These are phyloP conservation scores for Emydoidea blandingii DNA, from an alignment of 2,797 vertebrate genomes.

Conservation along the genomic window DNA sequence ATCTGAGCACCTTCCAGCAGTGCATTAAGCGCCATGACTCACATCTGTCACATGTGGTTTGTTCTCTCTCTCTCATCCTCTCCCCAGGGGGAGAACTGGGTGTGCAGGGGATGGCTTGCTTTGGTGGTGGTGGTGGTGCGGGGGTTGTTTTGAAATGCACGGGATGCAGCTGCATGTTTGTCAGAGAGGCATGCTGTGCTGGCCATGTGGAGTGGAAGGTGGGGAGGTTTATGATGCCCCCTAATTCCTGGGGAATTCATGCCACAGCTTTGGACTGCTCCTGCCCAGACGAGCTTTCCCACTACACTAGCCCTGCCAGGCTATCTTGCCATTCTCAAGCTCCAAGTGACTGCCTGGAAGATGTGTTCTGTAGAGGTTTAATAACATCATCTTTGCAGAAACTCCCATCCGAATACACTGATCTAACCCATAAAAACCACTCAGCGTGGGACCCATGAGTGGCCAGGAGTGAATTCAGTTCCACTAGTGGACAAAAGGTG, in stretches of 20 bases:
- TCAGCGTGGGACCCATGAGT: background rate
- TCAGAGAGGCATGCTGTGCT: background rate
- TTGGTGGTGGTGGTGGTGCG: background rate
- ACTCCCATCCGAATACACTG: background rate
- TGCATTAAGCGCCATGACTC: background rate
- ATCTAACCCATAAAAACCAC: background rate
- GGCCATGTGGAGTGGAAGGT: background rate
- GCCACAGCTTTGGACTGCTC: background rate
- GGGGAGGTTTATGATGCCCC: background rate
- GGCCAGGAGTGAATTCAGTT: background rate
- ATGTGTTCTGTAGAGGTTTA: background rate
- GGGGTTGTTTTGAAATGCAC: background rate
- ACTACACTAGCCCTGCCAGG: background rate
- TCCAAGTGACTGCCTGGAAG: background rate
- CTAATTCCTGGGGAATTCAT: background rate
- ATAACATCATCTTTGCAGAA: background rate
- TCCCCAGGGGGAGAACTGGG: background rate
- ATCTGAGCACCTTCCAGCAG: background rate
- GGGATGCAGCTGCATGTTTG: background rate
- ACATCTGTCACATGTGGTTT: background rate
- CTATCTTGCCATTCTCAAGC: background rate
- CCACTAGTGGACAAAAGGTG: background rate
- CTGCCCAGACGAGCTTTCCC: background rate
- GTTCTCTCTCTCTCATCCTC: background rate
- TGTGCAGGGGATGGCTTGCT: background rate